Evolutionary conservation across 1,140 invertebrate genomes (phyloP), one percentile per base, ranked within the genome.

Genomic region (Pristionchus pacificus): DNA sequence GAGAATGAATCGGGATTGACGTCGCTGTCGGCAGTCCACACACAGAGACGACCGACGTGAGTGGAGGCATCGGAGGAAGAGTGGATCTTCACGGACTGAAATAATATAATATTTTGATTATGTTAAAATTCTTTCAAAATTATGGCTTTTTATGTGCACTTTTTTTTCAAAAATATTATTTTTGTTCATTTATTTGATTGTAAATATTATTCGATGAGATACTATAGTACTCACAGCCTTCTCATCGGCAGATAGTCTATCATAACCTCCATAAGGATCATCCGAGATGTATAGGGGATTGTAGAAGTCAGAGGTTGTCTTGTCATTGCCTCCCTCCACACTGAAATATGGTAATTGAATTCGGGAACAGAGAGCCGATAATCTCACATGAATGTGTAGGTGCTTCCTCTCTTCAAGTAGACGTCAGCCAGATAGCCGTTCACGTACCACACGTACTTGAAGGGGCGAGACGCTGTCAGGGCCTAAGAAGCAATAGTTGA

Each of bases 221-320:
- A 38, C 27, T 28, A 62, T 28, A 1, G 66, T 68, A 2, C 82
- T 84, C 84, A 93, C 91, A 86, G 89, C 86, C 86, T 88, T 90
- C 83, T 95, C 93, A 78, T 91, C 90, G 0, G 89, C 87, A 1
- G 89, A 90, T 81, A 95, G 93, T 84, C 93, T 90, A 70, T 89
- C 88, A 83, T 91, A 95, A 0, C 93, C 93, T 58, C 93, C 93
- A 32, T 93, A 88, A 0, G 91, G 88, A 85, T 95, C 93, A 80
- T 95, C 91, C 25, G 93, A 94, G 74, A 97, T 93, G 85, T 96
- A 96, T 85, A 97, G 92, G 3, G 93, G 93, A 87, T 97, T 93
- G 83, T 92, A 93, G 74, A 90, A 88, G 14, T 93, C 92, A 0
- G 91, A 90, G 24, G 88, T 86, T 1, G 90, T 88, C 0, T 90